Conservation (phyloP, 1,140 invertebrate genomes). For the Tetramorium alpestre region DNA sequence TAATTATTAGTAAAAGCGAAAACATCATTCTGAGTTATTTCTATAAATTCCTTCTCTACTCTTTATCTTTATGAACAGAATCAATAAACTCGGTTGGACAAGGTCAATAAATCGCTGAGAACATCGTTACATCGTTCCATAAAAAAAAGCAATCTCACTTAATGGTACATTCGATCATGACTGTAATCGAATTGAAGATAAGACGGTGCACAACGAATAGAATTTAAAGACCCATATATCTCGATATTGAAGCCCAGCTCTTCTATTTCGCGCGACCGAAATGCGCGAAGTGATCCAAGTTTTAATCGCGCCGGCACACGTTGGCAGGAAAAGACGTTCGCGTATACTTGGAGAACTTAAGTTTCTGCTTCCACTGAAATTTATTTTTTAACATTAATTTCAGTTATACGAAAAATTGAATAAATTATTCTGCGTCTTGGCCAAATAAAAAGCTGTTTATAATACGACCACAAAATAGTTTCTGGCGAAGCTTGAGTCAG, state of each 20-base stretch:
- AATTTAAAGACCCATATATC: slow-evolving; percentile 60
- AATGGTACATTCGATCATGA: not conserved
- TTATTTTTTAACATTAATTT: not conserved
- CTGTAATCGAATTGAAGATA: slow-evolving; percentile 68
- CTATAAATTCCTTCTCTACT: not conserved
- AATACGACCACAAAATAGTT: not conserved
- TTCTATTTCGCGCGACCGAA: slow-evolving; percentile 20
- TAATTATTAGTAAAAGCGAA: not conserved
- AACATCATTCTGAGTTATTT: not conserved
- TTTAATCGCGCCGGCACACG: slow-evolving; percentile 40
- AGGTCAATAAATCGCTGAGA: not conserved
- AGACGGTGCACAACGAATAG: slow-evolving; percentile 51
- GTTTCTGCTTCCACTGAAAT: slow-evolving; percentile 23
- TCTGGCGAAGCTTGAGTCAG: not conserved
- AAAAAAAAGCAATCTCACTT: slow-evolving; percentile 24
- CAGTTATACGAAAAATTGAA: not conserved
- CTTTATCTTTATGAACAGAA: not conserved
- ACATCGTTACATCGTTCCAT: not conserved
- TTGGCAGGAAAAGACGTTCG: slow-evolving; percentile 38
- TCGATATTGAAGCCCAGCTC: not conserved
- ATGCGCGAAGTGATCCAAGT: slow-evolving; percentile 60
- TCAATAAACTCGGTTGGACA: not conserved
- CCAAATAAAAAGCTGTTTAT: not conserved
- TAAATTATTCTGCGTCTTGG: not conserved
- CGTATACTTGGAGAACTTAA: slow-evolving; percentile 43